These are phyloP conservation scores for Lepidocyrtinus sp. DNA, from an alignment of 2,888 invertebrate genomes.

Conservation along the genomic window DNA sequence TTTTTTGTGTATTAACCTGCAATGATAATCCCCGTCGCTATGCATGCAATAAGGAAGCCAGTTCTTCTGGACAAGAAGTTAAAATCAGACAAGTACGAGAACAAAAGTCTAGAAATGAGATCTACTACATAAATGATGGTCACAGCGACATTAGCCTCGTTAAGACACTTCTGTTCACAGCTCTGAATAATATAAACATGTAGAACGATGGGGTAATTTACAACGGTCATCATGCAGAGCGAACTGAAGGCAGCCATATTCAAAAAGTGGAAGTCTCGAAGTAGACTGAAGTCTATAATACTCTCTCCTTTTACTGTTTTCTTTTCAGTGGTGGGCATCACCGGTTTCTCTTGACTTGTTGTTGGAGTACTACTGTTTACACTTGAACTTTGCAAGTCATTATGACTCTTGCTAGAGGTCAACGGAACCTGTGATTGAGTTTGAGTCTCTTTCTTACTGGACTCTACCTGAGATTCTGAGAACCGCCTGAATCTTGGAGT, in stretches of 20 bases:
- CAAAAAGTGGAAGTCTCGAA: constrained; percentile 52
- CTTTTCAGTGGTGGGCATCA: neutral
- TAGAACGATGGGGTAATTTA: constrained; percentile 62
- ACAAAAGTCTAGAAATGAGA: constrained; percentile 60
- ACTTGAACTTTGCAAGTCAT: neutral
- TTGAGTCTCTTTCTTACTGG: constrained; percentile 15
- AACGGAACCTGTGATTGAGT: neutral
- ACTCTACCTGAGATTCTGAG: constrained; percentile 52
- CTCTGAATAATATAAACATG: constrained; percentile 48
- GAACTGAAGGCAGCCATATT: constrained; percentile 61
- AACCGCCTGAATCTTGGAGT: constrained; percentile 12
- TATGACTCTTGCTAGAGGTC: neutral
- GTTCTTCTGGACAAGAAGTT: constrained; percentile 48
- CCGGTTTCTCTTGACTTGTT: constrained; percentile 1
- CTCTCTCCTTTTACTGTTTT: constrained; percentile 49
- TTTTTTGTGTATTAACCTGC: constrained; percentile 44
- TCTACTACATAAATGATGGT: constrained; percentile 62
- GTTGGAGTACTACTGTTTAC: neutral
- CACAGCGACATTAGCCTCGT: constrained; percentile 48
- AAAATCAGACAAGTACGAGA: constrained; percentile 65
- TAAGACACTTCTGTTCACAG: constrained; percentile 8
- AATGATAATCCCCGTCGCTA: constrained; percentile 48
- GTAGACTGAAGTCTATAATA: constrained; percentile 57
- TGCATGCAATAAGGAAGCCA: constrained; percentile 53
- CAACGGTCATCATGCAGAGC: constrained; percentile 55